Conservation (phyloP, 2,113 vertebrate species). For the Clinocottus analis region DNA sequence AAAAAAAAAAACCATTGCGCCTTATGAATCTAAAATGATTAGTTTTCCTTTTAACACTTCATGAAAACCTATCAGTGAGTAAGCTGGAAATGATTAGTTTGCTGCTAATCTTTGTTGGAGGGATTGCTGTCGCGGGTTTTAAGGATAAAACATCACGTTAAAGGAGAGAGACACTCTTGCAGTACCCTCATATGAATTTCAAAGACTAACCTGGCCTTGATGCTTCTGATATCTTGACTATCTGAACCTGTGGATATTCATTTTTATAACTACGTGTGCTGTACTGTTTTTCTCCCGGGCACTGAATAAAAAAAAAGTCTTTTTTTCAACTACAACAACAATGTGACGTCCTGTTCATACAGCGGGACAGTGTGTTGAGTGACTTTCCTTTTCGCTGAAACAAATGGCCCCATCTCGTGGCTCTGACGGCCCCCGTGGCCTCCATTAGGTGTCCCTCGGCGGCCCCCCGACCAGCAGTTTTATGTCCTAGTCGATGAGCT, state of each 20-base stretch:
- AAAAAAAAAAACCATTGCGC: slow-evolving; percentile 43
- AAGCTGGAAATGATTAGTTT: slow-evolving; percentile 55
- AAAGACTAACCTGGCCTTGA: slow-evolving; percentile 54
- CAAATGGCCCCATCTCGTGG: not conserved
- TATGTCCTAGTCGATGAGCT: slow-evolving; percentile 57
- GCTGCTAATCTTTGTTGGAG: slow-evolving; percentile 65
- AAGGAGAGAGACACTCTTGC: slow-evolving; percentile 30
- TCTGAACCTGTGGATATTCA: slow-evolving; percentile 66
- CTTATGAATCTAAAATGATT: slow-evolving; percentile 25
- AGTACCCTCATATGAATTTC: slow-evolving; percentile 51
- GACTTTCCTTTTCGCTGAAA: not conserved
- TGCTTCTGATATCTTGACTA: slow-evolving; percentile 64
- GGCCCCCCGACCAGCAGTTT: slow-evolving; percentile 45
- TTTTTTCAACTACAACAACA: slow-evolving; percentile 71
- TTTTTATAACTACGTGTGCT: slow-evolving; percentile 75
- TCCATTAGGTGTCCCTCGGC: slow-evolving; percentile 28
- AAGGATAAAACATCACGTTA: slow-evolving; percentile 36
- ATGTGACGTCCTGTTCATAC: slow-evolving; percentile 24
- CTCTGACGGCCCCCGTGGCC: slow-evolving; percentile 27
- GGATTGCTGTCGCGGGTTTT: slow-evolving; percentile 36
- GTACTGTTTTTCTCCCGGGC: slow-evolving; percentile 79
- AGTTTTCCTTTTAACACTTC: slow-evolving; percentile 14
- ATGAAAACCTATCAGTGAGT: slow-evolving; percentile 40
- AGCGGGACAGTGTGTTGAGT: not conserved
- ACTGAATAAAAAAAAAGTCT: slow-evolving; percentile 87